Evolutionary conservation across 2,113 vertebrate species (phyloP).

Genomic region (Arothron firmamentum): DNA sequence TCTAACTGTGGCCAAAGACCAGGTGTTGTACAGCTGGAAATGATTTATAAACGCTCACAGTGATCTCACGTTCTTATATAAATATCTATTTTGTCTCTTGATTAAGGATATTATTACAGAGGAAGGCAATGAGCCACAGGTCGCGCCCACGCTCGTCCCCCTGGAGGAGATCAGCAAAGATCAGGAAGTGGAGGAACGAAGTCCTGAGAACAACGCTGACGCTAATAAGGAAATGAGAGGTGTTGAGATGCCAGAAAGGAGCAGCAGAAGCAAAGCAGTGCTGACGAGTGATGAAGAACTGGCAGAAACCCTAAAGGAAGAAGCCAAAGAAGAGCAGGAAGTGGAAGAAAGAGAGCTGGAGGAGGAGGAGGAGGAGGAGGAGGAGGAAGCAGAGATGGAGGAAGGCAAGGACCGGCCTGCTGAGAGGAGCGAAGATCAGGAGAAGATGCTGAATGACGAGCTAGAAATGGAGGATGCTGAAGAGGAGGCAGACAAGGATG

Average conservation of each 20-base stretch:
- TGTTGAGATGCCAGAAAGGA: slow-evolving; percentile 19
- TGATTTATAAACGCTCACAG: not conserved
- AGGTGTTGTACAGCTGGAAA: slow-evolving; percentile 47
- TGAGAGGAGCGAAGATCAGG: not conserved
- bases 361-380: slow-evolving; percentile 1
- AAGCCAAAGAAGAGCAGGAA: slow-evolving; percentile 27
- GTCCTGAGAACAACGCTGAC: slow-evolving; percentile 43
- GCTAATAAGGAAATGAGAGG: slow-evolving; percentile 23
- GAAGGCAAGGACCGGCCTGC: not conserved
- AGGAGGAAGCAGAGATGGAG: slow-evolving; percentile 4
- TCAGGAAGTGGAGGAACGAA: slow-evolving; percentile 60
- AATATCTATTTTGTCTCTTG: not conserved
- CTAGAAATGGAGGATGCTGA: not conserved
- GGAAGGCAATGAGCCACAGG: slow-evolving; percentile 44
- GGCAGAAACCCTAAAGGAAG: slow-evolving; percentile 58
- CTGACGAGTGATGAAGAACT: slow-evolving; percentile 70
- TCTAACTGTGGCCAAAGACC: slow-evolving; percentile 47
- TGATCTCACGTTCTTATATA: not conserved
- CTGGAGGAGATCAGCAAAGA: slow-evolving; percentile 61
- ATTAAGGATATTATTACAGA: slow-evolving; percentile 48
- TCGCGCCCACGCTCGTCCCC: slow-evolving; percentile 57
- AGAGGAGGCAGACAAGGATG: slow-evolving; percentile 9
- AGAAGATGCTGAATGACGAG: slow-evolving; percentile 13
- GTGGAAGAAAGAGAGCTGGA: slow-evolving; percentile 6
- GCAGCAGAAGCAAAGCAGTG: slow-evolving; percentile 47